Conservation (phyloP, 2,888 invertebrate genomes). For the Alentia gelatinosa region DNA sequence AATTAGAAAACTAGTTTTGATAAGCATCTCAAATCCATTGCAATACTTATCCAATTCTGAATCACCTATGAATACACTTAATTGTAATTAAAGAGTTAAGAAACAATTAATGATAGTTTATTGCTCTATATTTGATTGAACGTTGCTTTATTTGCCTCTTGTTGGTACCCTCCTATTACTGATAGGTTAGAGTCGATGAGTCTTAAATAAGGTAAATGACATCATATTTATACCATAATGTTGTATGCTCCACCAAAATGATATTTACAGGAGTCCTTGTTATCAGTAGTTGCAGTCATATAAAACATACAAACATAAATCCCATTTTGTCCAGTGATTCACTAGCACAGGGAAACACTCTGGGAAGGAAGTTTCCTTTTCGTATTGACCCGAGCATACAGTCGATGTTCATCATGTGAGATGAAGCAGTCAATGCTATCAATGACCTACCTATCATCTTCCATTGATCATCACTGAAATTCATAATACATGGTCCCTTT, state of each 20-base stretch:
- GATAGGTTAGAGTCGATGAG: no score
- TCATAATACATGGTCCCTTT: background rate
- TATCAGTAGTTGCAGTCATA: background rate
- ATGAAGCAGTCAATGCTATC: background rate
- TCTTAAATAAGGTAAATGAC: background rate
- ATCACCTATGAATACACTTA: no score
- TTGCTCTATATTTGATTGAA: no score
- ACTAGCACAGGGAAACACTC: background rate
- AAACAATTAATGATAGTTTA: background rate
- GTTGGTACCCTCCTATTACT: no score
- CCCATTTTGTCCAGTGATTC: background rate
- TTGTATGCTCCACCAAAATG: background rate
- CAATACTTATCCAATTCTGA: no score
- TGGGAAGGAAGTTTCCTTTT: background rate
- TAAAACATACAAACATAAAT: slow-evolving; percentile 16
- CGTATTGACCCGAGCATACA: background rate
- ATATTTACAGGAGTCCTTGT: background rate
- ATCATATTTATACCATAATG: background rate
- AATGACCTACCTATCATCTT: no score
- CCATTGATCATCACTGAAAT: no score
- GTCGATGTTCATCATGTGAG: background rate
- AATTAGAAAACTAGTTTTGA: no score
- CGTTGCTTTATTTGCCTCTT: no score
- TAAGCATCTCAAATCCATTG: no score
- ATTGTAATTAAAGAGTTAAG: no score